Evolutionary conservation across 2,888 invertebrate genomes (phyloP).

Genomic region (Drosophila bunnanda): DNA sequence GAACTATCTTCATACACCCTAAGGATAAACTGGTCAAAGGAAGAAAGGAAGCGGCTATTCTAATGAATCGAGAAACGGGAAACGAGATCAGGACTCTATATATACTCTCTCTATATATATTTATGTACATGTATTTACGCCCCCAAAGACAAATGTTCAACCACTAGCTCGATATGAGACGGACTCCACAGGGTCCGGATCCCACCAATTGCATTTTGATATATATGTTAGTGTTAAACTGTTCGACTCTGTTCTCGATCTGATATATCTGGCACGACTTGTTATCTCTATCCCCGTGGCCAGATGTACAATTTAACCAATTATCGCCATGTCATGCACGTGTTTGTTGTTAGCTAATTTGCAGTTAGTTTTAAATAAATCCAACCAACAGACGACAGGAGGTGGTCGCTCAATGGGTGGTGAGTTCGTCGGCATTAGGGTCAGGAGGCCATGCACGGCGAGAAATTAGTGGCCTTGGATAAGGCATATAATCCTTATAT

Average conservation of each 20-base stretch:
- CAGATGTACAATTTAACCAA: slow-evolving; percentile 17
- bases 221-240: slow-evolving; percentile 28
- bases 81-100: slow-evolving; percentile 2
- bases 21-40: not conserved
- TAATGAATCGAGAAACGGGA: not conserved
- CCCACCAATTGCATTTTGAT: slow-evolving; percentile 41
- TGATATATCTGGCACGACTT: slow-evolving; percentile 10
- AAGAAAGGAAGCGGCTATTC: not conserved
- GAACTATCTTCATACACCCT: not conserved
- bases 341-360: slow-evolving; percentile 65
- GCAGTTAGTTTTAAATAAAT: slow-evolving; percentile 62
- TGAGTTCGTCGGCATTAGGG: not conserved
- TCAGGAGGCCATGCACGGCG: slow-evolving; percentile 5
- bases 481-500: not conserved
- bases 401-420: slow-evolving; percentile 18
- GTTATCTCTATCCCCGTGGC: slow-evolving; percentile 6
- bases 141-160: slow-evolving; percentile 43
- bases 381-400: slow-evolving; percentile 30
- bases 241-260: slow-evolving; percentile 20
- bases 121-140: slow-evolving; percentile 2
- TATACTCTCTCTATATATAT: slow-evolving; percentile 6
- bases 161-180: slow-evolving; percentile 29
- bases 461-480: not conserved
- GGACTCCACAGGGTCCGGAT: slow-evolving; percentile 8
- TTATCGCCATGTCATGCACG: slow-evolving; percentile 52